Base-by-base conservation (phyloP, 1,140 invertebrate genomes). In the Drosophila micromelanica region DNA sequence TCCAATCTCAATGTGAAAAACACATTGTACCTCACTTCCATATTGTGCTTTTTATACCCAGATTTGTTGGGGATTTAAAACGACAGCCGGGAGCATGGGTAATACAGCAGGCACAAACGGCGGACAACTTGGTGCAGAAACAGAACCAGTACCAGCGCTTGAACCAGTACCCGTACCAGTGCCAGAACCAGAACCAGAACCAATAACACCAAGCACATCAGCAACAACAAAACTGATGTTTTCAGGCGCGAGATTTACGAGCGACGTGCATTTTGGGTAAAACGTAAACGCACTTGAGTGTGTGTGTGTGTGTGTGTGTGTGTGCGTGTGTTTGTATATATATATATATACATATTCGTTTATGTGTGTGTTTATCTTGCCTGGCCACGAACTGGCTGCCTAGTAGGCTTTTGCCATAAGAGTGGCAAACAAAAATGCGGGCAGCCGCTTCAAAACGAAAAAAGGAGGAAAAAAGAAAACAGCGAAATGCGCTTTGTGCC, bases 241-340 rank as follows among this genome's bases (percentile, higher is more conserved):
- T 86, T 87, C 82, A 78, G 78, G 78, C 74, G 75, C 82, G 78
- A 86, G 82, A 86, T 86, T 86, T 86, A 86, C 82, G 82, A 87
- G 78, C 72, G 69, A 64, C 75, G 84, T 86, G 71, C 78, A 82
- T 82, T 87, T 86, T 49, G 82, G 68, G 59, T 74, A 78, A 64
- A 85, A 78, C 77, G 81, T 76, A 87, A 87, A 87, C 82, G 82
- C 72, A 78, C 78, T 80, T 85, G 73, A 80, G 37, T 40, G 4
- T 17, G 48, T 63, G 11, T 52, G 32, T 54, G n/a, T 15, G n/a
- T 49, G 40, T 45, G 38, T 63, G n/a, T 35, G 49, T 40, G 32
- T 63, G 42, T 30, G 51, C n/a, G n/a, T n/a, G n/a, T n/a, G n/a
- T n/a, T n/a, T n/a, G n/a, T n/a, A n/a, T n/a, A n/a, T n/a, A n/a